Percentiles rank a stretch among this genome's conserved stretches.
Conservation (phyloP, 2,888 invertebrate genomes). For the Heliconius hortense region DNA sequence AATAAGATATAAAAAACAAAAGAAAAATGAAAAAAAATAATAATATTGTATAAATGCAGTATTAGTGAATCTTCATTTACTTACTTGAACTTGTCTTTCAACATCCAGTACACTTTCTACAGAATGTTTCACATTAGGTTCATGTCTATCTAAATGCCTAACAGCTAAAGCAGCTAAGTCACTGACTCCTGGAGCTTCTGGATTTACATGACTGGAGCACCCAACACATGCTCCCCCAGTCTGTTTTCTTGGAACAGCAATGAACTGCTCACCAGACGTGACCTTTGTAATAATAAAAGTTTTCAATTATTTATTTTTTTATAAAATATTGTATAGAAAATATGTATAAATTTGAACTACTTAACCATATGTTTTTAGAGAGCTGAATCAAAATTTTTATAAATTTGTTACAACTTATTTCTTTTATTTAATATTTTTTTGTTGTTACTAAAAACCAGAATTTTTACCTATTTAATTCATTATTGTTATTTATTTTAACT, state of each 20-base stretch:
- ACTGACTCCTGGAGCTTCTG: constrained; percentile 74
- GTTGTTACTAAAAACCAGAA: not conserved
- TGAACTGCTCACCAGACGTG: constrained; percentile 78
- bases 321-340: not conserved
- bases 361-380: not conserved
- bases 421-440: too few species aligned
- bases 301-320: not conserved
- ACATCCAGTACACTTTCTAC: constrained; percentile 73
- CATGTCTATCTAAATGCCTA: constrained; percentile 69
- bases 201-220: constrained; percentile 77
- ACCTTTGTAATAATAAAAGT: constrained; percentile 53
- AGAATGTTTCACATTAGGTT: constrained; percentile 63
- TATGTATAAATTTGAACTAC: not conserved
- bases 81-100: constrained; percentile 81
- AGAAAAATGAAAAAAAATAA: too few species aligned
- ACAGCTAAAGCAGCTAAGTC: constrained; percentile 75
- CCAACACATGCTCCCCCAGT: constrained; percentile 71
- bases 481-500: too few species aligned
- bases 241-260: constrained; percentile 66
- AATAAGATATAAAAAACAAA: not conserved
- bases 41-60: not conserved
- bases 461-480: not conserved
- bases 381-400: not conserved
- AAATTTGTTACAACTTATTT: too few species aligned
- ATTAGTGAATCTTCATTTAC: constrained; percentile 23